phyloP scores from a whole-genome alignment of 2,797 vertebrate genomes.

The Oryzias sinensis region DNA sequence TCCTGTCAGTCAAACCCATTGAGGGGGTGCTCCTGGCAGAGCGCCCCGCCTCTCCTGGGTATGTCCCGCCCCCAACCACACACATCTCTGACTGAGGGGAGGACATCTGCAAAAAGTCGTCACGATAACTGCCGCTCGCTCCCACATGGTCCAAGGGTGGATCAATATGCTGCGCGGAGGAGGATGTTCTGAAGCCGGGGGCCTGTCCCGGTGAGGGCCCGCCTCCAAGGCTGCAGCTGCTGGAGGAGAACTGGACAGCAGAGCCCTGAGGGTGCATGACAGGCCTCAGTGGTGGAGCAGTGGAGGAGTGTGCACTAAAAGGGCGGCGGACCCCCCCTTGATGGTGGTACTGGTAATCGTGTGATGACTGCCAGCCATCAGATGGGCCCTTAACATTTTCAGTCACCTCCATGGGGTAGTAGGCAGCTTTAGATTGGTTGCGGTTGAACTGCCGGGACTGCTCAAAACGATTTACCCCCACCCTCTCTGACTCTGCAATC shows the following conservation, averaged over 20 bases:
- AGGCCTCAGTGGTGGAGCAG: slow-evolving; percentile 81
- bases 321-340: slow-evolving; percentile 83
- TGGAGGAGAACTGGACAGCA: slow-evolving; percentile 88
- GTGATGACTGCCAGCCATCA: slow-evolving; percentile 73
- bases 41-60: slow-evolving; percentile 88
- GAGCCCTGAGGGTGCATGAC: slow-evolving; percentile 91
- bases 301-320: slow-evolving; percentile 82
- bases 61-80: slow-evolving; percentile 77
- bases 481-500: slow-evolving; percentile 49
- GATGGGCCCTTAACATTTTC: slow-evolving; percentile 76
- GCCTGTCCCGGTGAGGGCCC: slow-evolving; percentile 77
- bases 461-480: slow-evolving; percentile 76
- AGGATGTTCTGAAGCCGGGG: slow-evolving; percentile 85
- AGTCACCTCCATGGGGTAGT: slow-evolving; percentile 84
- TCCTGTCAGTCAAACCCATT: slow-evolving; percentile 96
- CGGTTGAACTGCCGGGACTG: slow-evolving; percentile 88
- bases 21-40: slow-evolving; percentile 89
- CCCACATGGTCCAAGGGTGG: slow-evolving; percentile 87
- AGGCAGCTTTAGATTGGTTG: slow-evolving; percentile 90
- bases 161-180: slow-evolving; percentile 91
- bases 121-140: slow-evolving; percentile 77
- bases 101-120: slow-evolving; percentile 87
- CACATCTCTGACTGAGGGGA: slow-evolving; percentile 80
- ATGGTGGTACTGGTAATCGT: slow-evolving; percentile 53
- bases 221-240: slow-evolving; percentile 85